A percentile compares a stretch with the other conserved stretches of the same genome.
Conservation (phyloP, 2,113 vertebrate genomes). For the Zootoca vivipara region DNA sequence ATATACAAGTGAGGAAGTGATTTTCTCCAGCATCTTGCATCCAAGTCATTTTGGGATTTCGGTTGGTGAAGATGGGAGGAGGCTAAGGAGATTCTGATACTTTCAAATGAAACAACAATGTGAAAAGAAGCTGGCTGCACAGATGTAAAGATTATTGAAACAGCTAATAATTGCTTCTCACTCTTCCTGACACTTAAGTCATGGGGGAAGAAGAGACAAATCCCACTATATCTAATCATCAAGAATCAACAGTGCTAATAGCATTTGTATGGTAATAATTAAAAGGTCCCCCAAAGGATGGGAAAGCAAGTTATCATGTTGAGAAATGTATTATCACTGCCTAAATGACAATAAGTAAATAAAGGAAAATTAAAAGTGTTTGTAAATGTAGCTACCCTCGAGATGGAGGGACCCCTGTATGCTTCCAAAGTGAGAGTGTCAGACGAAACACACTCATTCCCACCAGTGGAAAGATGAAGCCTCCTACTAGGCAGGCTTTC, state of each 20-base stretch:
- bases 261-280: constrained; percentile 25
- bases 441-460: background rate
- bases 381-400: constrained; percentile 13
- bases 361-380: constrained; percentile 42
- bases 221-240: constrained; percentile 37
- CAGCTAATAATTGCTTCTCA: constrained; percentile 20
- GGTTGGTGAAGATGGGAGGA: constrained; percentile 9
- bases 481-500: background rate
- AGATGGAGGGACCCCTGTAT: background rate
- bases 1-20: background rate
- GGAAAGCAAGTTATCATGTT: constrained; percentile 28
- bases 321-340: constrained; percentile 43
- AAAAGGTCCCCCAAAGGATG: constrained; percentile 20
- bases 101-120: constrained; percentile 30
- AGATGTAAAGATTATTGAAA: background rate
- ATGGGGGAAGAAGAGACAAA: constrained; percentile 16
- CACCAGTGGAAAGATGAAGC: background rate
- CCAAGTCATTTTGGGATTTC: background rate
- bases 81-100: background rate
- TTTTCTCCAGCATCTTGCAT: background rate
- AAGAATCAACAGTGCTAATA: constrained; percentile 34
- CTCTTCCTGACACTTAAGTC: constrained; percentile 13
- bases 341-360: constrained; percentile 31
- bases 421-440: fast-evolving
- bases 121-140: background rate